These are phyloP conservation scores for Beaufortia kweichowensis DNA, from an alignment of 2,113 vertebrate genomes.

Conservation along the genomic window DNA sequence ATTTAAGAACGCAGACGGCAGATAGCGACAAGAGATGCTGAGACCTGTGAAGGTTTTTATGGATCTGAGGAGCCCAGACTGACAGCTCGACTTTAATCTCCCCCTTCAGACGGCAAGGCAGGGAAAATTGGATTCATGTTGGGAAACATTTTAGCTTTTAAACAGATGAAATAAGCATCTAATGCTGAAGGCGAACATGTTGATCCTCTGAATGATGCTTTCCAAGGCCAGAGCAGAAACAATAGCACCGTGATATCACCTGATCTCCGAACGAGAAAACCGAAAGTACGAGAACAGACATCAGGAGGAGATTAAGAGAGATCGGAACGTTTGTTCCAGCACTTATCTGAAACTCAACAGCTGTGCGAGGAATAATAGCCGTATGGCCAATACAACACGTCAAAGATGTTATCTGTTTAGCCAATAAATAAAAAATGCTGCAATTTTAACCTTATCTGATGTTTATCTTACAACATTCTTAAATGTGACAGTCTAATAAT, in stretches of 20 bases:
- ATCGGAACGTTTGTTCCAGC: slow-evolving; percentile 70
- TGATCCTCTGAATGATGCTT: slow-evolving; percentile 66
- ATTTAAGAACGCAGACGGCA: slow-evolving; percentile 70
- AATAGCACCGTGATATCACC: slow-evolving; percentile 69
- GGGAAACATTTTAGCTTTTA: slow-evolving; percentile 75
- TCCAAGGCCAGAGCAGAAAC: slow-evolving; percentile 69
- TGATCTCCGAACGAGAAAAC: slow-evolving; percentile 61
- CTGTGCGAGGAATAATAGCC: slow-evolving; percentile 65
- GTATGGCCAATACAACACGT: slow-evolving; percentile 58
- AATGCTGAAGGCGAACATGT: slow-evolving; percentile 66
- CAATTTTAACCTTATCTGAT: slow-evolving; percentile 57
- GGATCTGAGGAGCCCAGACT: slow-evolving; percentile 64
- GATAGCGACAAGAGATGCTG: slow-evolving; percentile 65
- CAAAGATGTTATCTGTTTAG: slow-evolving; percentile 66
- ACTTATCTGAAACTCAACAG: slow-evolving; percentile 73
- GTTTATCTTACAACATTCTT: slow-evolving; percentile 50
- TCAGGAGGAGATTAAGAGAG: slow-evolving; percentile 70
- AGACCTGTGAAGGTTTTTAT: slow-evolving; percentile 63
- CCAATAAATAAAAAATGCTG: slow-evolving; percentile 61
- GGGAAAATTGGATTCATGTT: slow-evolving; percentile 76
- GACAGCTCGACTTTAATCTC: slow-evolving; percentile 78
- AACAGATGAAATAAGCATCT: slow-evolving; percentile 72
- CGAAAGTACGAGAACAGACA: slow-evolving; percentile 47
- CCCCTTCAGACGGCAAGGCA: slow-evolving; percentile 68
- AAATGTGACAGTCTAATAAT: slow-evolving; percentile 48